Percentiles rank a stretch among this genome's conserved stretches.
Evolutionary conservation across 2,888 invertebrate genomes (phyloP).

Genomic region (Conomelus anceps): DNA sequence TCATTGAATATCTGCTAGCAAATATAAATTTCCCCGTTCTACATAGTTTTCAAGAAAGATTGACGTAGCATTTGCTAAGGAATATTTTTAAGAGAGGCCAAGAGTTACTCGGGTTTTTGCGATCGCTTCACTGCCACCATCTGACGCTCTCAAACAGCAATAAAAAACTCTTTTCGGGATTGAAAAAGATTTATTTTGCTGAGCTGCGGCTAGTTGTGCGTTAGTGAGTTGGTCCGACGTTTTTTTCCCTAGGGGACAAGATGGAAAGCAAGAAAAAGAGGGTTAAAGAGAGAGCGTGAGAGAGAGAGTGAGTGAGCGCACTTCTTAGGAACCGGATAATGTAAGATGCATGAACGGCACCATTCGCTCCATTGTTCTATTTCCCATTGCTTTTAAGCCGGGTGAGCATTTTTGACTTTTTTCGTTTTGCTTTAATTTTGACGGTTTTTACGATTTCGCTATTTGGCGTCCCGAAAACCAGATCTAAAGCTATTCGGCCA

Average conservation of each 20-base stretch:
- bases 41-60: no score
- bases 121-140: neutral
- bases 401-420: neutral
- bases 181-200: neutral
- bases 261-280: neutral
- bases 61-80: neutral
- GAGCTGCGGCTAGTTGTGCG: neutral
- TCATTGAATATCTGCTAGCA: neutral
- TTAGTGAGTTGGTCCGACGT: conserved; percentile 14
- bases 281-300: no score
- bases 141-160: neutral
- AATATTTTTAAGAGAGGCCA: neutral
- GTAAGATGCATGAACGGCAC: conserved; percentile 20
- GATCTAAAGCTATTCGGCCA: neutral
- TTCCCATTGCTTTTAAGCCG: conserved; percentile 3
- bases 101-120: neutral
- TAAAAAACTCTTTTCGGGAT: neutral
- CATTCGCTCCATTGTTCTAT: conserved; percentile 20
- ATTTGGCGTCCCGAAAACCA: neutral
- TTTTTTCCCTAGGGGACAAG: neutral
- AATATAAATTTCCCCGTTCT: neutral
- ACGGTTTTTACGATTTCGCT: conserved; percentile 9
- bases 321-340: conserved; percentile 14
- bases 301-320: neutral
- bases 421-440: conserved; percentile 4